phyloP scores from a whole-genome alignment of 2,113 vertebrate genomes.

The Bothrops jararaca region DNA sequence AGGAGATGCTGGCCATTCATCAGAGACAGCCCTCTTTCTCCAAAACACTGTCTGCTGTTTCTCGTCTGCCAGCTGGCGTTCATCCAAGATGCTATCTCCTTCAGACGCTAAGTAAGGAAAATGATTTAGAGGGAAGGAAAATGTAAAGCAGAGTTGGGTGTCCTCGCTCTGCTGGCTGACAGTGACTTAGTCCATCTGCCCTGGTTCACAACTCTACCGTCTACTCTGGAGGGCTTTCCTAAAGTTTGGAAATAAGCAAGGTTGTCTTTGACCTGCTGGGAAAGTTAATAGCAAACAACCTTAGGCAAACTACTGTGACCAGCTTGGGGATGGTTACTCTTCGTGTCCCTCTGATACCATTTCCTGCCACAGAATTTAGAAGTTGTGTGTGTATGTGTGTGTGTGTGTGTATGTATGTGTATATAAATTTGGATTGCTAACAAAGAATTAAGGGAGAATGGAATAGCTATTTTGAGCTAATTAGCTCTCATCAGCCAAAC shows the following conservation, averaged over 20 bases:
- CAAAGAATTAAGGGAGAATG: too few species aligned
- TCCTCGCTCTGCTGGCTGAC: not conserved
- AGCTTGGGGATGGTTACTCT: not conserved
- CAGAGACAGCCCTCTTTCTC: not conserved
- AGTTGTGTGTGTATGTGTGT: not conserved
- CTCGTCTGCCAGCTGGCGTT: not conserved
- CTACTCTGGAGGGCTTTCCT: not conserved
- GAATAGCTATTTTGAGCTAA: too few species aligned
- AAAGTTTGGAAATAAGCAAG: too few species aligned
- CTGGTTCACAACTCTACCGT: not conserved
- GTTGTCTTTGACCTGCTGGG: not conserved
- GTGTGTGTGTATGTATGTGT: too few species aligned
- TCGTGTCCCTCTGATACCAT: too few species aligned
- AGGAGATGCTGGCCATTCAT: not conserved
- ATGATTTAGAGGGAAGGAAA: not conserved
- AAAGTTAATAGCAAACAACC: not conserved
- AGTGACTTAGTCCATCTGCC: conserved; percentile 30
- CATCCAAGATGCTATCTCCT: not conserved
- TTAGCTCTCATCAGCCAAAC: too few species aligned
- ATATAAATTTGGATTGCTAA: too few species aligned
- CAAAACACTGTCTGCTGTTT: not conserved
- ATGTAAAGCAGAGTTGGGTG: not conserved
- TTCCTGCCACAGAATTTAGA: not conserved
- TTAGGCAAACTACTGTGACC: not conserved
- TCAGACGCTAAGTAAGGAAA: not conserved